Evolutionary conservation across 2,797 vertebrate genomes (phyloP), one percentile per base, ranked within the genome.

Genomic region (Sebastiscus tertius): DNA sequence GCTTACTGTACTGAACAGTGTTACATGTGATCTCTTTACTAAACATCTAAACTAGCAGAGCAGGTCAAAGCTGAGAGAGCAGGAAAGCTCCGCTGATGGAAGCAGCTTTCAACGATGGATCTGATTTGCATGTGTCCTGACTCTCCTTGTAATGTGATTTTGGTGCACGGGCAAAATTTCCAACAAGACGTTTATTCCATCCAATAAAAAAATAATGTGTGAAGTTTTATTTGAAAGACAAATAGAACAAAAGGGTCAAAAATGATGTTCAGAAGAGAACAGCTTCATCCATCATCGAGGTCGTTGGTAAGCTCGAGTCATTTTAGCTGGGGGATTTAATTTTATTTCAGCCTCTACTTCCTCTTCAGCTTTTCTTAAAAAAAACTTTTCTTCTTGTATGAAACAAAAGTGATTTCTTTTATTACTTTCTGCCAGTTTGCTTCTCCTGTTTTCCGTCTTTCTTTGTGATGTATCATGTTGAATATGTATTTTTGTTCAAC

Each of bases 61-160:
- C 18, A 24, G 49, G 10, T 3, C 4, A 63, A 68, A 81, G 26
- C 31, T 12, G 34, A 68, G n/a, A 79, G 42, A 22, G 6, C 8
- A 39, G 26, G 26, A 74, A 69, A 66, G 20, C 56, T 75, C 39
- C 33, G 27, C 36, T 56, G 33, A 70, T 34, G 33, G 69, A 55
- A 16, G 3, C 36, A 33, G 12, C 24, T 60, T 59, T 77, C 52
- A 55, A 18, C 29, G 59, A 56, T 34, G 4, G 36, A 65, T 67
- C 59, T 72, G 20, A 82, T 78, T 80, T 82, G 62, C 62, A 83
- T 69, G 59, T 46, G 78, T 80, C 79, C 62, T 85, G 67, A 46
- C 14, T 72, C 65, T 24, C 5, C 55, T 59, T 20, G 42, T 29
- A 72, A 42, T 72, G 71, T 59, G 22, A 64, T 60, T 60, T 66